phyloP scores from a whole-genome alignment of 2,113 vertebrate genomes.

The Rhea americana region DNA sequence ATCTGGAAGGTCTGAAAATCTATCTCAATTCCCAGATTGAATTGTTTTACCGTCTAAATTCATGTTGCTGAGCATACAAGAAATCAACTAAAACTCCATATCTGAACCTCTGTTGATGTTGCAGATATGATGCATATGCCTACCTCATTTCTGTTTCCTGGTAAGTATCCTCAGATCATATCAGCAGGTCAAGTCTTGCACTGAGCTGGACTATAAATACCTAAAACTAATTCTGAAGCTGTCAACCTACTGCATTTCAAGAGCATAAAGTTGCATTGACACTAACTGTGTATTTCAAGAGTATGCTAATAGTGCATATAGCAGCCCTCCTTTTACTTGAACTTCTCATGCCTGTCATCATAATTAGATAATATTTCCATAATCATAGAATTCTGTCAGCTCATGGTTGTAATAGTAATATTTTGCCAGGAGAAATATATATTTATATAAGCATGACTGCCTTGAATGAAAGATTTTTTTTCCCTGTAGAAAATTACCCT shows the following conservation, averaged over 20 bases:
- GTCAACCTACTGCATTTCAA: not conserved
- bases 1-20: not conserved
- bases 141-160: not conserved
- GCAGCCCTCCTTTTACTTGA: not conserved
- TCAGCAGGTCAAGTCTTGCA: not conserved
- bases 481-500: not conserved
- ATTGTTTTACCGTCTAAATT: not conserved
- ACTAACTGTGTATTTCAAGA: not conserved
- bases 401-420: not conserved
- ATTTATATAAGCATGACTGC: not conserved
- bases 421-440: not conserved
- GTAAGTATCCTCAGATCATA: not conserved
- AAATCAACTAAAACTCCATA: not conserved
- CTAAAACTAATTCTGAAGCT: not conserved
- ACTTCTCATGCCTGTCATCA: not conserved
- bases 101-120: not conserved
- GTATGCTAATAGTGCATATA: not conserved
- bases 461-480: not conserved
- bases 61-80: not conserved
- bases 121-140: not conserved
- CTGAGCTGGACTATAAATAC: not conserved
- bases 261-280: not conserved
- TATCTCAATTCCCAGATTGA: not conserved
- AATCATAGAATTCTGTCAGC: not conserved
- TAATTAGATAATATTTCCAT: not conserved